phyloP scores from a whole-genome alignment of 2,797 vertebrate genomes.

The Coregonus ussuriensis region DNA sequence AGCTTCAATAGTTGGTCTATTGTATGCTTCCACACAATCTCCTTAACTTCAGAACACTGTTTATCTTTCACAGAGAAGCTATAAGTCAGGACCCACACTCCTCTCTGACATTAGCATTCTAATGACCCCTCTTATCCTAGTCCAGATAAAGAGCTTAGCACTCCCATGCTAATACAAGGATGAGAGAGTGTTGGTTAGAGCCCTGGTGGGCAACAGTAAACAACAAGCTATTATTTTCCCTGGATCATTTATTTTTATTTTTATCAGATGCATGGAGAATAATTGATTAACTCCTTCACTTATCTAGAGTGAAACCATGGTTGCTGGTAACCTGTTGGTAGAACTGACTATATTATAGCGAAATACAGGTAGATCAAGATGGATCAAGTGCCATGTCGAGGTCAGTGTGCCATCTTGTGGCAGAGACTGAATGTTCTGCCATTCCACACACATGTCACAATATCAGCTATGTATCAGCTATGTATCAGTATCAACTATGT shows the following conservation, averaged over 20 bases:
- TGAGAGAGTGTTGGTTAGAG: not conserved
- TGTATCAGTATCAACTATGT: no score
- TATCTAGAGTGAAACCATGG: not conserved
- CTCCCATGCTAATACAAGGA: slow-evolving; percentile 15
- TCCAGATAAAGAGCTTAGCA: slow-evolving; percentile 29
- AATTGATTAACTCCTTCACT: not conserved
- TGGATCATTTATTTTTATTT: not conserved
- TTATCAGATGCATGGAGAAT: not conserved
- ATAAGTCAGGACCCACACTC: not conserved
- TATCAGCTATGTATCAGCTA: not conserved
- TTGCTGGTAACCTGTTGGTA: not conserved
- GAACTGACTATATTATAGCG: not conserved
- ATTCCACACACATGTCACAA: not conserved
- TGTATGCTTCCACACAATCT: not conserved
- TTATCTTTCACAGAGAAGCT: not conserved
- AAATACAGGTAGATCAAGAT: not conserved
- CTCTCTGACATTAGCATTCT: slow-evolving; percentile 34
- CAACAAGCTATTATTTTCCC: not conserved
- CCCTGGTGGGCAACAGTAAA: slow-evolving; percentile 15
- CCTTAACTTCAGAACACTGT: not conserved
- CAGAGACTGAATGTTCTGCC: not conserved
- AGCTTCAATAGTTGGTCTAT: not conserved
- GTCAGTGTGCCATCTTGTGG: not conserved
- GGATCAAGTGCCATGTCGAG: not conserved
- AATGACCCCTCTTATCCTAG: slow-evolving; percentile 21